Evolutionary conservation across 2,888 invertebrate species (phyloP).

Genomic region (Seira musarum): DNA sequence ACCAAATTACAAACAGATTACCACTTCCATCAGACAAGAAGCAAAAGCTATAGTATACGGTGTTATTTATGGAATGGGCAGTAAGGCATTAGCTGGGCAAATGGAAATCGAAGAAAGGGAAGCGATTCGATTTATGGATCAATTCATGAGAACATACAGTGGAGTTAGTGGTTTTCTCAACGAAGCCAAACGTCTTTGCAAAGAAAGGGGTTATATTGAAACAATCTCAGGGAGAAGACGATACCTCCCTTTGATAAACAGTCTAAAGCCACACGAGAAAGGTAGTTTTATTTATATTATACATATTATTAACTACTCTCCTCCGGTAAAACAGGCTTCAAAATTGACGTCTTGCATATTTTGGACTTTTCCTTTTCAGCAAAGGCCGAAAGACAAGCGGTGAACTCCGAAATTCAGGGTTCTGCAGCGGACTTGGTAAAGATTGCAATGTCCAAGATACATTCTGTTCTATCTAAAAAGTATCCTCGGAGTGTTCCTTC

Average conservation of each 20-base stretch:
- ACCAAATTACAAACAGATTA: constrained; percentile 24
- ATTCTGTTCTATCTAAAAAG: constrained; percentile 75
- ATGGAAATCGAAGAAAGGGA: constrained; percentile 85
- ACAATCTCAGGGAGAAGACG: constrained; percentile 87
- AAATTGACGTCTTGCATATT: not conserved
- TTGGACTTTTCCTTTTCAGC: constrained; percentile 73
- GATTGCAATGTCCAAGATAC: constrained; percentile 87
- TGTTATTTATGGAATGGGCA: constrained; percentile 97
- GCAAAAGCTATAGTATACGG: constrained; percentile 96
- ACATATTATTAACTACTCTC: no score
- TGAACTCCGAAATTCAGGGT: constrained; percentile 96
- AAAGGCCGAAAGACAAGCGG: constrained; percentile 95
- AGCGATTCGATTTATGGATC: constrained; percentile 78
- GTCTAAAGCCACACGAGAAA: constrained; percentile 76
- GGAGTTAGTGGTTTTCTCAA: constrained; percentile 79
- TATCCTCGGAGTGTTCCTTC: constrained; percentile 71
- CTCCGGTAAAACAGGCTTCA: not conserved
- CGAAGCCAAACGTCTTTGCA: constrained; percentile 78
- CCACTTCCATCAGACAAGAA: constrained; percentile 78
- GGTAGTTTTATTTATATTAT: no score
- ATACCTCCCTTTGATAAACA: constrained; percentile 83
- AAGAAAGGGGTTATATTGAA: constrained; percentile 83
- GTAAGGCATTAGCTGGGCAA: constrained; percentile 84
- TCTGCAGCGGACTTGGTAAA: constrained; percentile 98
- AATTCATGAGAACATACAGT: constrained; percentile 74